Evolutionary conservation across 1,140 invertebrate species (phyloP).

Genomic region (Camponotus floridanus): DNA sequence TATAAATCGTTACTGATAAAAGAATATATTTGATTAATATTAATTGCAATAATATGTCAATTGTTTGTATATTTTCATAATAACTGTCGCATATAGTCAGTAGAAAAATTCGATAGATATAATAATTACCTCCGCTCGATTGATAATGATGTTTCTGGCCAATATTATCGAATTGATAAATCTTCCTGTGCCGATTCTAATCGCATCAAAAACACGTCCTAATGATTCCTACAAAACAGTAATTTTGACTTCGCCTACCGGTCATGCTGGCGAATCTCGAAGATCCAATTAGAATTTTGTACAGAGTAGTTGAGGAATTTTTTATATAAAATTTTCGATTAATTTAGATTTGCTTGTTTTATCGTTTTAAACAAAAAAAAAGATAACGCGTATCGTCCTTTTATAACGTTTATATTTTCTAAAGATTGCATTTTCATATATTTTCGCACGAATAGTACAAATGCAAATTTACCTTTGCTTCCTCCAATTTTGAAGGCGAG

Average conservation of each 20-base stretch:
- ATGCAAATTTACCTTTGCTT: slow-evolving; percentile 74
- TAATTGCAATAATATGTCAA: not conserved
- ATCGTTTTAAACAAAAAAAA: not conserved
- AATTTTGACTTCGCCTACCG: slow-evolving; percentile 68
- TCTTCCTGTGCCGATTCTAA: slow-evolving; percentile 83
- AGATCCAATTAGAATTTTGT: slow-evolving; percentile 16
- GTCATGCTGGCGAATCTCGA: slow-evolving; percentile 4
- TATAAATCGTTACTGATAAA: not conserved
- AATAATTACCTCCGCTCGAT: slow-evolving; percentile 82
- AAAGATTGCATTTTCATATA: slow-evolving; percentile 24
- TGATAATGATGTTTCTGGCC: slow-evolving; percentile 82
- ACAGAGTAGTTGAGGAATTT: not conserved
- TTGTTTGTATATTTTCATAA: not conserved
- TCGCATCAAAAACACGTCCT: slow-evolving; percentile 79
- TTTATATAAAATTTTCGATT: not conserved
- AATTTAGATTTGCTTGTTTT: not conserved
- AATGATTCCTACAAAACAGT: slow-evolving; percentile 83
- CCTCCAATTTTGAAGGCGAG: slow-evolving; percentile 71
- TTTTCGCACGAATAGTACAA: not conserved
- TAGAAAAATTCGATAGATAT: not conserved
- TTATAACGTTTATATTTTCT: not conserved
- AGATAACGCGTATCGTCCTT: not conserved
- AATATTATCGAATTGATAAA: slow-evolving; percentile 83
- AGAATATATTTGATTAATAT: not conserved
- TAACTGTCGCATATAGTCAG: not conserved